Percentiles rank a stretch among this genome's conserved stretches.
Evolutionary conservation across 92 coral and sea anemone genomes (phyloP).

Genomic region (Bergia puertoricense): DNA sequence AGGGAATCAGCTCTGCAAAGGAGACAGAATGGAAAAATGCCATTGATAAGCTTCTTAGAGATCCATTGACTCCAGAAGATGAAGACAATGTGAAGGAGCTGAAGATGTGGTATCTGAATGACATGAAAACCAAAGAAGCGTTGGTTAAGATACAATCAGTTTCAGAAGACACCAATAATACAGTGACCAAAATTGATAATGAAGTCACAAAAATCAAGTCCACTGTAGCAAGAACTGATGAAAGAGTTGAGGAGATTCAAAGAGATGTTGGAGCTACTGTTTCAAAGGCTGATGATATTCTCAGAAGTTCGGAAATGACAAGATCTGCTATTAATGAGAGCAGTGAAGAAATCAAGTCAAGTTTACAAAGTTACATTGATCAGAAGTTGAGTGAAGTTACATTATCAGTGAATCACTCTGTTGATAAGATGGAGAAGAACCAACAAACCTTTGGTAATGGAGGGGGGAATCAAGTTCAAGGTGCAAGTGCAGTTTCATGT

Average conservation of each 20-base stretch:
- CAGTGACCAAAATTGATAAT: no score
- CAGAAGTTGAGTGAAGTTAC: no score
- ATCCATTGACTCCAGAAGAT: conserved; percentile 48
- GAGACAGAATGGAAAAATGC: conserved; percentile 44
- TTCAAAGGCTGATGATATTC: background rate
- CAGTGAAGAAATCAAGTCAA: no score
- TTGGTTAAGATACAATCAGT: conserved; percentile 15
- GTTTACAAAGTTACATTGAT: no score
- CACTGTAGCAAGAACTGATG: background rate
- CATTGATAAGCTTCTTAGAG: conserved; percentile 23
- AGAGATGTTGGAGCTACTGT: background rate
- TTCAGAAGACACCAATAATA: conserved; percentile 8
- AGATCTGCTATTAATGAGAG: no score
- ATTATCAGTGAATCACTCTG: no score
- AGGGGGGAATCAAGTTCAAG: no score
- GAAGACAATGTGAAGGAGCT: conserved; percentile 47
- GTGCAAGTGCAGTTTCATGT: no score
- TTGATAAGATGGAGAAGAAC: no score
- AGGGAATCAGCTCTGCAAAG: conserved; percentile 21
- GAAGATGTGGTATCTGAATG: conserved; percentile 58
- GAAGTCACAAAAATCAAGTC: background rate
- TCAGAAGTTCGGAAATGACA: no score
- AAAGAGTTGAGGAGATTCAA: background rate
- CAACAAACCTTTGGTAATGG: no score
- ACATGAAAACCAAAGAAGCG: conserved; percentile 44